These are phyloP conservation scores for Bambusicola thoracicus DNA, from an alignment of 2,113 vertebrate genomes.

Conservation along the genomic window DNA sequence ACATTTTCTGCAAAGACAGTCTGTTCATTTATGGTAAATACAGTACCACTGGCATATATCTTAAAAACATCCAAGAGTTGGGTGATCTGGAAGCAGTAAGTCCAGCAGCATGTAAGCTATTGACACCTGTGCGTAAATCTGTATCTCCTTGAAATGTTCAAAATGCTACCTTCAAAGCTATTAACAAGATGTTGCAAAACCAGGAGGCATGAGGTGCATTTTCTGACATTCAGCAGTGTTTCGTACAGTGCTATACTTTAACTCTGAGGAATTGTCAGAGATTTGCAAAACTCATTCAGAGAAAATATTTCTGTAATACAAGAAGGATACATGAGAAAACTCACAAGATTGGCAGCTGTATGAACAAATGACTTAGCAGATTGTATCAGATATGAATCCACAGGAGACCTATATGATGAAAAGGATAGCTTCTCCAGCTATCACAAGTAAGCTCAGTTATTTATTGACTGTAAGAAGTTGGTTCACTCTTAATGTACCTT, in stretches of 20 bases:
- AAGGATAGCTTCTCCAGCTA: neutral
- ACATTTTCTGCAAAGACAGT: neutral
- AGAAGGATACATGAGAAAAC: neutral
- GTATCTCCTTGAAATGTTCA: neutral
- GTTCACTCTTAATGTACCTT: neutral
- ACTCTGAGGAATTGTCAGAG: neutral
- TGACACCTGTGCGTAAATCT: neutral
- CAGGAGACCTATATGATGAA: neutral
- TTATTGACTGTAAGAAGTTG: neutral
- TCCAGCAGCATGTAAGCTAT: neutral
- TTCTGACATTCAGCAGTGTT: neutral
- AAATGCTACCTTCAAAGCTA: neutral
- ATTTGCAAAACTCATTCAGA: neutral
- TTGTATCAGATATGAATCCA: neutral
- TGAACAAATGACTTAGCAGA: neutral
- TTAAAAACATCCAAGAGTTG: neutral
- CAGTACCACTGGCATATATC: neutral
- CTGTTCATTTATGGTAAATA: neutral
- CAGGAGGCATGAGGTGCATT: accelerated
- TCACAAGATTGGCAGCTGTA: neutral
- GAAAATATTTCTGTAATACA: neutral
- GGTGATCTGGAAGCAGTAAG: accelerated
- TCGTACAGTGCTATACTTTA: neutral
- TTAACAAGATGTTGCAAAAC: neutral
- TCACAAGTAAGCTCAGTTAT: neutral